These are phyloP conservation scores for Buathra laborator DNA, from an alignment of 2,888 invertebrate species.

Conservation along the genomic window DNA sequence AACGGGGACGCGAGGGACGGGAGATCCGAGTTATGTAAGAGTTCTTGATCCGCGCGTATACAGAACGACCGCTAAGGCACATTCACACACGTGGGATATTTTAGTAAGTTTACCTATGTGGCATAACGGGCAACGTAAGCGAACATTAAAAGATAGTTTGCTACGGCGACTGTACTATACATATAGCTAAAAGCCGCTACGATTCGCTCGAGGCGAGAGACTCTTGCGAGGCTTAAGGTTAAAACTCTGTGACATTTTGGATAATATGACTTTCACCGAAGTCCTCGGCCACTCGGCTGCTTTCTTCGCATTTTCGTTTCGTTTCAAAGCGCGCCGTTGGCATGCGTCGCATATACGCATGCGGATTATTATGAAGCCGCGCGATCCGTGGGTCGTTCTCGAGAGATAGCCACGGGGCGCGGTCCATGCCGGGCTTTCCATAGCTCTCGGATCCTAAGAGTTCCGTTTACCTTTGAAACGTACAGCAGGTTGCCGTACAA, in stretches of 20 bases:
- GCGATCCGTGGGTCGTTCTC: slow-evolving; percentile 61
- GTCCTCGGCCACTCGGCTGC: slow-evolving; percentile 74
- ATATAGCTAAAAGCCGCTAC: slow-evolving; percentile 45
- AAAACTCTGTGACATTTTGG: slow-evolving; percentile 84
- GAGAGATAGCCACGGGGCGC: slow-evolving; percentile 69
- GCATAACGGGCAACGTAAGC: slow-evolving; percentile 52
- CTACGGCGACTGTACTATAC: not conserved
- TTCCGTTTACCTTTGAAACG: slow-evolving; percentile 33
- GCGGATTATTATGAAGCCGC: slow-evolving; percentile 49
- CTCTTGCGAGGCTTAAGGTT: slow-evolving; percentile 79
- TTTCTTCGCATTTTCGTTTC: slow-evolving; percentile 81
- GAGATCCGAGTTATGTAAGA: slow-evolving; percentile 54
- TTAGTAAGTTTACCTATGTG: slow-evolving; percentile 44
- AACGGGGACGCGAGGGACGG: slow-evolving; percentile 1
- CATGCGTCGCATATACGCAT: not conserved
- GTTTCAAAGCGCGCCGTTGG: slow-evolving; percentile 9
- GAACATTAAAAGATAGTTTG: slow-evolving; percentile 18
- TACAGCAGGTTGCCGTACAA: not conserved
- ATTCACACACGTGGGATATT: slow-evolving; percentile 51
- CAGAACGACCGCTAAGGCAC: slow-evolving; percentile 30
- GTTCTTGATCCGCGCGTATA: slow-evolving; percentile 36
- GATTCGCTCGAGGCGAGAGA: slow-evolving; percentile 64
- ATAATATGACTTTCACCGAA: slow-evolving; percentile 81
- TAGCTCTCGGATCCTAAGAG: slow-evolving; percentile 49
- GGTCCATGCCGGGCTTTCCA: slow-evolving; percentile 64